Conservation (phyloP, 30 jellyfish, hydroid and myxozoan genomes). For the Hydractinia symbiolongicarpus region DNA sequence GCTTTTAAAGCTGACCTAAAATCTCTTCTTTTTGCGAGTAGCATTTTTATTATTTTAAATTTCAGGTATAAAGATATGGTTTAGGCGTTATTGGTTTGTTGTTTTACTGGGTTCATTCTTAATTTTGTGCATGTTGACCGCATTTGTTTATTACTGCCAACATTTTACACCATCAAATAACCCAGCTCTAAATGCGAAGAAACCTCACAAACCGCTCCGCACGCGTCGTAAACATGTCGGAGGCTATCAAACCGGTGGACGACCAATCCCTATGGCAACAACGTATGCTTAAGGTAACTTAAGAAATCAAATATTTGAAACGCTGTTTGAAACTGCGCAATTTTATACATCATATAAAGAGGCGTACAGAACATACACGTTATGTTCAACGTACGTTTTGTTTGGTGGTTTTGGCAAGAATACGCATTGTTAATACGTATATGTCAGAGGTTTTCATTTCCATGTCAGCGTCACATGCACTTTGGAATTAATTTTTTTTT, state of each 20-base stretch:
- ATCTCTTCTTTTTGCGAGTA: no score
- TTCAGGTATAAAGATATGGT: constrained; percentile 82
- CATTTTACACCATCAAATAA: constrained; percentile 87
- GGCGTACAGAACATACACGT: no score
- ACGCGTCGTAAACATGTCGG: constrained; percentile 29
- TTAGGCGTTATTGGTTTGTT: constrained; percentile 92
- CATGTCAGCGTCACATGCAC: no score
- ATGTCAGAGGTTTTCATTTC: no score
- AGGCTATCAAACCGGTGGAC: constrained; percentile 34
- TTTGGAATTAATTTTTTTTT: no score
- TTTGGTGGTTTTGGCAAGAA: no score
- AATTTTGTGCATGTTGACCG: constrained; percentile 75
- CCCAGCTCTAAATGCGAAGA: constrained; percentile 57
- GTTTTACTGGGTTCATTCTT: constrained; percentile 63
- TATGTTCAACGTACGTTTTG: no score
- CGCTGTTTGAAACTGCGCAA: no score
- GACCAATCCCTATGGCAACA: constrained; percentile 41
- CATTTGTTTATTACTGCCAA: constrained; percentile 81
- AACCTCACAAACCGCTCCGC: constrained; percentile 51
- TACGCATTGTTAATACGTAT: no score
- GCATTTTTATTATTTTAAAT: background rate
- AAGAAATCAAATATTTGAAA: no score
- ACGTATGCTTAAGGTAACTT: constrained; percentile 18
- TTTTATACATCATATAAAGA: no score
- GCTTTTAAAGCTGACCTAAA: no score